phyloP scores from a whole-genome alignment of 2,888 invertebrate genomes.

The Orthonevra nobilis region DNA sequence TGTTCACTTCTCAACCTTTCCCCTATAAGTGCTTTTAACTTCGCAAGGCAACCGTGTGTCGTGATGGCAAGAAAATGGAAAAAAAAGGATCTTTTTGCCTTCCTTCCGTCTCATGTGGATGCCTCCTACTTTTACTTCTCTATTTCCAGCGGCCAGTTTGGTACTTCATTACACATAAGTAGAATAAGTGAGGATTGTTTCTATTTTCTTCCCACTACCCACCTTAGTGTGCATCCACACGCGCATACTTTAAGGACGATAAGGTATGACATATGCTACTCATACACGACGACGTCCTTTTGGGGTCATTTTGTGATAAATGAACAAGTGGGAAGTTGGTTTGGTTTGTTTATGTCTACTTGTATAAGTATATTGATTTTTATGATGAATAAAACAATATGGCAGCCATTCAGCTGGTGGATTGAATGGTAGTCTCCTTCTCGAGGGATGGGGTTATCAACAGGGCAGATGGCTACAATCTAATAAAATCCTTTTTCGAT shows the following conservation, averaged over 20 bases:
- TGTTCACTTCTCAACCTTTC: neutral
- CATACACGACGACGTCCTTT: constrained; percentile 12
- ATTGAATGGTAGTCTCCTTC: too few relatives aligned
- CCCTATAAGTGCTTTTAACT: constrained; percentile 1
- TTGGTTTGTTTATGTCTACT: constrained; percentile 45
- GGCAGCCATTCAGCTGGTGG: constrained; percentile 23
- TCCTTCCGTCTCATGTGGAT: neutral
- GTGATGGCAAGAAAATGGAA: too few relatives aligned
- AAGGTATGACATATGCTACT: constrained; percentile 18
- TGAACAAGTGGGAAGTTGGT: constrained; percentile 6
- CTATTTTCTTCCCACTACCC: neutral
- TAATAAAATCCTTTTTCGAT: too few relatives aligned
- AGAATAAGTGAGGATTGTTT: neutral
- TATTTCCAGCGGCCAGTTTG: neutral
- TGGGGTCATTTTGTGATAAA: constrained; percentile 25
- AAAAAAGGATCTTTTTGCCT: neutral
- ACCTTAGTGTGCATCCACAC: neutral
- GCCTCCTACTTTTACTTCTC: neutral
- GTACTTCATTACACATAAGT: constrained; percentile 35
- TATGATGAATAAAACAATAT: constrained; percentile 51
- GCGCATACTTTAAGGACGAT: neutral
- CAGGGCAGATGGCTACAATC: too few relatives aligned
- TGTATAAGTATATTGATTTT: constrained; percentile 61
- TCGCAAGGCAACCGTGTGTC: too few relatives aligned
- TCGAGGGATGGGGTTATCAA: too few relatives aligned